Conservation (phyloP, 2,113 vertebrate species). For the Gymnarchus niloticus region DNA sequence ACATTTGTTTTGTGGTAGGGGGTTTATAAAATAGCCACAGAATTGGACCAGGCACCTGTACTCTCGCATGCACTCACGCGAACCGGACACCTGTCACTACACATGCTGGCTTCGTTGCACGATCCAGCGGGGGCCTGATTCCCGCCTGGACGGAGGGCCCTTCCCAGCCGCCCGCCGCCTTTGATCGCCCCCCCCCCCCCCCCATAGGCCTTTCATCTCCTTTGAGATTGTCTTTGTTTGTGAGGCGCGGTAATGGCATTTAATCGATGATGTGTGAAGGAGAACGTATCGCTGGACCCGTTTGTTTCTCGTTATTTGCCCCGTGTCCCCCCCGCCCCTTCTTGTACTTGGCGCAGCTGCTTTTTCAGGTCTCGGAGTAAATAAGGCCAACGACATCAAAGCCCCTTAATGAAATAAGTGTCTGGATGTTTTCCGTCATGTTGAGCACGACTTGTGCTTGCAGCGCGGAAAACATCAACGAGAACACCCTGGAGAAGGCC, state of each 20-base stretch:
- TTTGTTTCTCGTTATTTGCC: conserved; percentile 7
- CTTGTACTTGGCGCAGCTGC: too few species aligned
- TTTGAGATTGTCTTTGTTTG: conserved; percentile 1
- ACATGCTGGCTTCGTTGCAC: not conserved
- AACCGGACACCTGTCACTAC: not conserved
- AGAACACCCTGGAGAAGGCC: not conserved
- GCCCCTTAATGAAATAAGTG: conserved; percentile 7
- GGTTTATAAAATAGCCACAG: too few species aligned
- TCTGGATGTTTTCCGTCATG: conserved; percentile 9
- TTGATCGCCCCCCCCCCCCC: not conserved
- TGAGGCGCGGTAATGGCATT: not conserved
- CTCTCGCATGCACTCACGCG: not conserved
- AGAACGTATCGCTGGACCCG: too few species aligned
- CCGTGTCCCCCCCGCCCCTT: not conserved
- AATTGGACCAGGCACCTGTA: not conserved
- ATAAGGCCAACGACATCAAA: not conserved
- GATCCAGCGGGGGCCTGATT: not conserved
- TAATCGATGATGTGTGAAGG: conserved; percentile 13
- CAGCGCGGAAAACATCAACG: not conserved
- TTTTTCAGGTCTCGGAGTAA: not conserved
- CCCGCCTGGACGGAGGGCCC: not conserved
- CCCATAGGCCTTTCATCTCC: not conserved
- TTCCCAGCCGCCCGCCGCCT: not conserved
- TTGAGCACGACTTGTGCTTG: not conserved
- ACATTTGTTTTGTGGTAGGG: not conserved